phyloP scores from a whole-genome alignment of 30 jellyfish, hydroid and myxozoan genomes.

The Mastigias papua region DNA sequence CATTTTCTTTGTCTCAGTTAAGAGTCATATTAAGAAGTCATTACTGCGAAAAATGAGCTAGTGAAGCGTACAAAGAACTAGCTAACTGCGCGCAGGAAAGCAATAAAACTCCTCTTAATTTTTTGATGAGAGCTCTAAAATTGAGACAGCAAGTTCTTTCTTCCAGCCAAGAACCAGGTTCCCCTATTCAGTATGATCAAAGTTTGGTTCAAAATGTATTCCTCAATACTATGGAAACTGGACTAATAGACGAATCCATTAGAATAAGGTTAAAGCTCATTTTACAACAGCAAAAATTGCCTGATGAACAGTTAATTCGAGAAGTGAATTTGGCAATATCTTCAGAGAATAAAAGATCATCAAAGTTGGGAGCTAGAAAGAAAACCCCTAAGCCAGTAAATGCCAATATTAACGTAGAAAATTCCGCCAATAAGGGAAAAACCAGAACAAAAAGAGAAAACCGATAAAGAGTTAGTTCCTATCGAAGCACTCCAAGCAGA shows the following conservation, averaged over 20 bases:
- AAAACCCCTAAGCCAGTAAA: no score
- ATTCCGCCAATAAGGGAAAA: no score
- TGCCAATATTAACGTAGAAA: no score
- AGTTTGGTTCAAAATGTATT: background rate
- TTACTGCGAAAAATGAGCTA: background rate
- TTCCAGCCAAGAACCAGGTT: background rate
- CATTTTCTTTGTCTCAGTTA: no score
- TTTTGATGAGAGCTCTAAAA: background rate
- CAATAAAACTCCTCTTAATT: background rate
- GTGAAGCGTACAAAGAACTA: background rate
- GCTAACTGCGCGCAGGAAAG: background rate
- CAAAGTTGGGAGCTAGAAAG: no score
- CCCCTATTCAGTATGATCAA: background rate
- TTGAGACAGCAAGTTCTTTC: background rate
- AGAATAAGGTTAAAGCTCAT: constrained; percentile 15
- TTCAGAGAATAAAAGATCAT: no score
- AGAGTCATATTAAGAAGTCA: background rate
- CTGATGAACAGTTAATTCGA: constrained; percentile 20
- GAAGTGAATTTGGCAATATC: background rate
- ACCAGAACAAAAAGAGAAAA: no score
- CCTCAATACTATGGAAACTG: background rate
- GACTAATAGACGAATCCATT: constrained; percentile 42
- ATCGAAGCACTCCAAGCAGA: no score
- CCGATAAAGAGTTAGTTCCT: no score
- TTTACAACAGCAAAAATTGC: background rate